Conservation (phyloP, 2,888 invertebrate species). For the Esperia sulphurella region DNA sequence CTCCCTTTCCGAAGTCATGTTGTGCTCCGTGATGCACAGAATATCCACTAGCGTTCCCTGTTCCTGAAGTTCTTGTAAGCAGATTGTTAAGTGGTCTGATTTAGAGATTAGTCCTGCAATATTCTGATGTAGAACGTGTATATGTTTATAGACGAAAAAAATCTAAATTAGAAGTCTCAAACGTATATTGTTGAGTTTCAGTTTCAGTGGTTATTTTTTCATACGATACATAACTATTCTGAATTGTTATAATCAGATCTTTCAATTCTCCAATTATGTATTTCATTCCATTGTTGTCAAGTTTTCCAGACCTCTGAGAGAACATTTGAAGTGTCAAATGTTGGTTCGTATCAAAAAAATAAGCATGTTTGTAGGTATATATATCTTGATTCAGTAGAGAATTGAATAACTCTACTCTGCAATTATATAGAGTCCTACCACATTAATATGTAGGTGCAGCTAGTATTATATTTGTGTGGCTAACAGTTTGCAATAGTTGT, state of each 20-base stretch:
- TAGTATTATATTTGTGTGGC: too few species aligned
- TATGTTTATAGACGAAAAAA: constrained; percentile 12
- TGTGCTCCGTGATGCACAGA: constrained; percentile 12
- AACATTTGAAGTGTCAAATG: too few species aligned
- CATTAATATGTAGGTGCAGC: too few species aligned
- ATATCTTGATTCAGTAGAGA: too few species aligned
- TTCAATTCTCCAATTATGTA: background rate
- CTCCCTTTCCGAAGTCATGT: background rate
- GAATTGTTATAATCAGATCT: constrained; percentile 16
- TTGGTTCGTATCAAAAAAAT: background rate
- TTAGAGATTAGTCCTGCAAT: constrained; percentile 11
- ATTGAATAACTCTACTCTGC: too few species aligned
- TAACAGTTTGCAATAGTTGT: too few species aligned
- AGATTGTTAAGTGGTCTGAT: constrained; percentile 6
- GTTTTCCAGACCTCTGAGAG: too few species aligned
- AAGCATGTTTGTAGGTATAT: too few species aligned
- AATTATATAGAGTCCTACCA: too few species aligned
- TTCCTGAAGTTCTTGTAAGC: constrained; percentile 6
- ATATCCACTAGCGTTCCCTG: constrained; percentile 5
- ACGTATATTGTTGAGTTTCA: background rate
- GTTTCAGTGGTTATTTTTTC: background rate
- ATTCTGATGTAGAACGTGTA: constrained; percentile 11
- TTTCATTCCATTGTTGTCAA: background rate
- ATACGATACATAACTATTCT: background rate
- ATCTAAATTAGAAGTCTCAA: too few species aligned